These are phyloP conservation scores for Galerucella calmariensis DNA, from an alignment of 2,888 invertebrate genomes.

Conservation along the genomic window DNA sequence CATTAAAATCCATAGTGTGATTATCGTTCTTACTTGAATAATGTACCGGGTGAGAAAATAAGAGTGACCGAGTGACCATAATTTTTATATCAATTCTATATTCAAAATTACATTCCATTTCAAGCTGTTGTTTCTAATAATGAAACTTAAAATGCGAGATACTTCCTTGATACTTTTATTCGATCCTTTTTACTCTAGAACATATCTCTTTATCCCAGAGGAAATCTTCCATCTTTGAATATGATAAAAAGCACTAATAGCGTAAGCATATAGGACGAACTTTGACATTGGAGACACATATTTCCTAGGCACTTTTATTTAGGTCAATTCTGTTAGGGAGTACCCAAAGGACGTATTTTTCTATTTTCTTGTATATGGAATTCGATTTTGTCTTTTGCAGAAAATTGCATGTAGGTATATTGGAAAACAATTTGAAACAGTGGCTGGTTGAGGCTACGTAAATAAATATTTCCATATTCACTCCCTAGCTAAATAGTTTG, in stretches of 20 bases:
- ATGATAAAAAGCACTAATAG: constrained; percentile 42
- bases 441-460: too few relatives aligned
- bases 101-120: too few relatives aligned
- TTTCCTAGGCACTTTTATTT: constrained; percentile 32
- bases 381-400: constrained; percentile 8
- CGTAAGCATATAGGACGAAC: constrained; percentile 27
- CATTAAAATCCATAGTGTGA: background rate
- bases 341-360: background rate
- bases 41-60: background rate
- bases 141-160: background rate
- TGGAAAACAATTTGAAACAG: background rate
- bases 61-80: too few relatives aligned
- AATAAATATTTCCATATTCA: too few relatives aligned
- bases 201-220: constrained; percentile 27
- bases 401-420: background rate
- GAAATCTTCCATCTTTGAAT: constrained; percentile 34
- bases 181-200: constrained; percentile 19
- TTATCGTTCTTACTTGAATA: background rate
- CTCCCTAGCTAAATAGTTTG: too few relatives aligned
- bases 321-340: constrained; percentile 31
- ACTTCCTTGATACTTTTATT: background rate
- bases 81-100: too few relatives aligned
- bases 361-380: constrained; percentile 5
- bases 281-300: constrained; percentile 18
- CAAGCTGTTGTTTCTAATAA: too few relatives aligned